phyloP scores from a whole-genome alignment of 2,113 vertebrate genomes.

The Muntiacus muntjak region DNA sequence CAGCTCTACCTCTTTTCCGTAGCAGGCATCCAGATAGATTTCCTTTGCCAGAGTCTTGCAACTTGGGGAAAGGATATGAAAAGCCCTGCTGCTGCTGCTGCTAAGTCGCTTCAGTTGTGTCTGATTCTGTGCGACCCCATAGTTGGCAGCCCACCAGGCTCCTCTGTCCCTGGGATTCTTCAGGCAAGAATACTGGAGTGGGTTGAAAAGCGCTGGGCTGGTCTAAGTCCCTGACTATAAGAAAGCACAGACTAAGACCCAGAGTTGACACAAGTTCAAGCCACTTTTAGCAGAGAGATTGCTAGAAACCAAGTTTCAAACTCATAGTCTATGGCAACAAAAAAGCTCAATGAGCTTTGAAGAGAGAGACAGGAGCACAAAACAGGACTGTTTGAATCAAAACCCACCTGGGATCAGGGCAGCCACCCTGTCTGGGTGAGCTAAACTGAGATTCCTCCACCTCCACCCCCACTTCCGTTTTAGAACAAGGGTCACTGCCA shows the following conservation, averaged over 20 bases:
- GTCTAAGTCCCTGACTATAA: not conserved
- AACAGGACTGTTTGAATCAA: not conserved
- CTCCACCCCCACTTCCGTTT: not conserved
- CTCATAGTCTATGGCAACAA: not conserved
- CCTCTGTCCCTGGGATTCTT: not conserved
- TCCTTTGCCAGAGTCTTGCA: not conserved
- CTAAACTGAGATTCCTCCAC: constrained; percentile 5
- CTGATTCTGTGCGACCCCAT: not conserved
- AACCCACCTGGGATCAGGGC: not conserved
- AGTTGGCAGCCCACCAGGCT: not conserved
- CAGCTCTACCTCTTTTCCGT: not conserved
- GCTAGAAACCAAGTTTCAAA: not conserved
- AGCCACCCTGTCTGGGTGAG: not conserved
- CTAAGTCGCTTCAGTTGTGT: not conserved
- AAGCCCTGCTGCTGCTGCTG: not conserved
- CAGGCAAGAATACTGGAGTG: not conserved
- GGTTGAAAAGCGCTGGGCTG: not conserved
- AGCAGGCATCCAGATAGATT: not conserved
- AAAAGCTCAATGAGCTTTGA: not conserved
- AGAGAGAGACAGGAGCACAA: not conserved
- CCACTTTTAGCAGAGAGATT: not conserved
- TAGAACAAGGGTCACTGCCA: not conserved
- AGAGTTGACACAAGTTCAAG: not conserved
- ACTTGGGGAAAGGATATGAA: not conserved
- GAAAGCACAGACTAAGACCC: not conserved